Evolutionary conservation across 2,888 invertebrate genomes (phyloP).

Genomic region (Napeogenes sylphis): DNA sequence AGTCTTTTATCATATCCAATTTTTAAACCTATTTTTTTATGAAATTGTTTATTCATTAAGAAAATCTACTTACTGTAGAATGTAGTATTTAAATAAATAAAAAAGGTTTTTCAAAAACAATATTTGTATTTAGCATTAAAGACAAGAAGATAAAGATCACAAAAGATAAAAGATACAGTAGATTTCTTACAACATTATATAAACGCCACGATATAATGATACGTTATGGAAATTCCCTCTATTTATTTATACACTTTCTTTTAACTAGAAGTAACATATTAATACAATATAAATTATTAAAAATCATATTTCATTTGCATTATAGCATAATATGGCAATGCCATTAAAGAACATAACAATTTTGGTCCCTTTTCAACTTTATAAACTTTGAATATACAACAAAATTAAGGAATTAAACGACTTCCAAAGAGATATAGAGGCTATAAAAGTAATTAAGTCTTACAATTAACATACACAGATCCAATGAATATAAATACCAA

Average conservation of each 20-base stretch:
- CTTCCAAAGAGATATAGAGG: constrained; percentile 13
- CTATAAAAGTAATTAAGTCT: constrained; percentile 15
- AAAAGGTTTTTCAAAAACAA: constrained; percentile 31
- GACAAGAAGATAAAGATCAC: constrained; percentile 39
- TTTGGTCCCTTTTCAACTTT: constrained; percentile 32
- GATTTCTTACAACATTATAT: constrained; percentile 32
- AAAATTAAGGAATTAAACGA: constrained; percentile 15
- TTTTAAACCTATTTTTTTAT: too few relatives aligned
- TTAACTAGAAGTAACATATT: background rate
- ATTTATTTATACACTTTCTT: constrained; percentile 8
- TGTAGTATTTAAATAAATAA: constrained; percentile 1
- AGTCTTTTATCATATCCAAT: too few relatives aligned
- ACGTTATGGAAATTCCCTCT: constrained; percentile 18
- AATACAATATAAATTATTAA: constrained; percentile 10
- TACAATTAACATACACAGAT: constrained; percentile 8
- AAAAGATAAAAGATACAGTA: constrained; percentile 39
- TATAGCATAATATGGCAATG: constrained; percentile 11
- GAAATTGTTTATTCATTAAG: too few relatives aligned
- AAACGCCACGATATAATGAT: constrained; percentile 30
- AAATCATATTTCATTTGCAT: background rate
- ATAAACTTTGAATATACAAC: constrained; percentile 22
- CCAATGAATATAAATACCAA: constrained; percentile 11
- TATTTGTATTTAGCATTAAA: constrained; percentile 38
- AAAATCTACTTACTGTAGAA: too few relatives aligned
- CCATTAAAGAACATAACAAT: constrained; percentile 26